Evolutionary conservation across 2,888 invertebrate genomes (phyloP).

Genomic region (Tenodera sinensis): DNA sequence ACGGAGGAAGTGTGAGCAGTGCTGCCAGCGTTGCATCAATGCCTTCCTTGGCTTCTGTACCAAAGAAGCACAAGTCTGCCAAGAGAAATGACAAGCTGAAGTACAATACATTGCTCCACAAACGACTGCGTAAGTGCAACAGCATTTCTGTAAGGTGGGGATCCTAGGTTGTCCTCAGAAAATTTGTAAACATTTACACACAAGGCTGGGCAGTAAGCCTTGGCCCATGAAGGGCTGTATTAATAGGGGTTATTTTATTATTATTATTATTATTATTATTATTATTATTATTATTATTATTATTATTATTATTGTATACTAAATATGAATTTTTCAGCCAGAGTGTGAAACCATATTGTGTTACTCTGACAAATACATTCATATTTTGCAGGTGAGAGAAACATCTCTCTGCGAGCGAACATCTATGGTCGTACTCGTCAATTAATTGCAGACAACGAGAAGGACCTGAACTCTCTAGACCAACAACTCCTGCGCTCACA

Average conservation of each 20-base stretch:
- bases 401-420: conserved; percentile 30
- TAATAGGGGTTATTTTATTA: too few relatives aligned
- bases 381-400: conserved; percentile 29
- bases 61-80: neutral
- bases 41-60: conserved; percentile 19
- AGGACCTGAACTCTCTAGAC: conserved; percentile 28
- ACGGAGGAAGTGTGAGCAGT: conserved; percentile 29
- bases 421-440: conserved; percentile 26
- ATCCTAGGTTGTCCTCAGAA: too few relatives aligned
- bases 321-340: too few relatives aligned
- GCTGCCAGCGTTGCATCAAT: conserved; percentile 29
- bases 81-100: conserved; percentile 20
- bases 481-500: conserved; percentile 33
- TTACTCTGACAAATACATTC: neutral
- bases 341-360: too few relatives aligned
- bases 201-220: too few relatives aligned
- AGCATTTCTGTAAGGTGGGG: too few relatives aligned
- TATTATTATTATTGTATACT: too few relatives aligned
- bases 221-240: too few relatives aligned
- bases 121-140: conserved; percentile 31
- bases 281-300: too few relatives aligned
- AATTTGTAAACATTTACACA: too few relatives aligned
- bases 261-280: too few relatives aligned
- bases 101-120: conserved; percentile 33
- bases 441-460: conserved; percentile 19